Evolutionary conservation across 2,888 invertebrate species (phyloP).

Genomic region (Hedychridium roseum): DNA sequence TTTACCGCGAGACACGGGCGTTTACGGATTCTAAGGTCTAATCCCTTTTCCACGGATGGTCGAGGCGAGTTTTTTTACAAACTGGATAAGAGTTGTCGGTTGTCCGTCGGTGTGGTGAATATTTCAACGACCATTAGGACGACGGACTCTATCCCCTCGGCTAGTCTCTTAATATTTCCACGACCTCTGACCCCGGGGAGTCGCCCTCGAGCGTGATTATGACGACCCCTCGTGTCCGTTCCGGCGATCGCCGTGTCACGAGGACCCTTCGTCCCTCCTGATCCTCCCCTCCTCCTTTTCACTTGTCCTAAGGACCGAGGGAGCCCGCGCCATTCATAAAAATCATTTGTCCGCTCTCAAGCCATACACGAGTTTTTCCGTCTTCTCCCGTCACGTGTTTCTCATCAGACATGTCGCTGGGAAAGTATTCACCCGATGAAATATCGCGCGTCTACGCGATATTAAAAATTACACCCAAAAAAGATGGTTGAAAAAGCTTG

Average conservation of each 20-base stretch:
- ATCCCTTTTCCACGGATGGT: neutral
- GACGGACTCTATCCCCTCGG: conserved; percentile 5
- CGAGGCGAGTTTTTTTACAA: no score
- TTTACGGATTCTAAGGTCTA: neutral
- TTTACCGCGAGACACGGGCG: no score
- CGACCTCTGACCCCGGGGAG: neutral
- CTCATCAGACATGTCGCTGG: no score
- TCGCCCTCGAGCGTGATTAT: conserved; percentile 15
- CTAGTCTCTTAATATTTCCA: conserved; percentile 32
- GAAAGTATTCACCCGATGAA: no score
- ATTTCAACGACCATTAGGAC: conserved; percentile 35
- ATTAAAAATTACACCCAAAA: no score
- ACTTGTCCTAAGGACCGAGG: neutral
- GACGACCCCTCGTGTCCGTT: conserved; percentile 1
- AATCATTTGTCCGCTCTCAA: conserved; percentile 15
- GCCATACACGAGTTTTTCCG: no score
- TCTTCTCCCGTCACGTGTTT: no score
- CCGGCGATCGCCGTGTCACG: conserved; percentile 13
- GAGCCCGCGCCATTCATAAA: conserved; percentile 7
- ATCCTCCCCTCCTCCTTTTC: neutral
- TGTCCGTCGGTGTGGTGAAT: no score
- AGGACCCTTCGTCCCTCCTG: conserved; percentile 9
- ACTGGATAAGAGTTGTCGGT: no score
- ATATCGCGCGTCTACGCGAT: no score
- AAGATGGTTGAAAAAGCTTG: no score